Base-by-base conservation (phyloP, 2,888 invertebrate species). In the Ernsta delagoae region DNA sequence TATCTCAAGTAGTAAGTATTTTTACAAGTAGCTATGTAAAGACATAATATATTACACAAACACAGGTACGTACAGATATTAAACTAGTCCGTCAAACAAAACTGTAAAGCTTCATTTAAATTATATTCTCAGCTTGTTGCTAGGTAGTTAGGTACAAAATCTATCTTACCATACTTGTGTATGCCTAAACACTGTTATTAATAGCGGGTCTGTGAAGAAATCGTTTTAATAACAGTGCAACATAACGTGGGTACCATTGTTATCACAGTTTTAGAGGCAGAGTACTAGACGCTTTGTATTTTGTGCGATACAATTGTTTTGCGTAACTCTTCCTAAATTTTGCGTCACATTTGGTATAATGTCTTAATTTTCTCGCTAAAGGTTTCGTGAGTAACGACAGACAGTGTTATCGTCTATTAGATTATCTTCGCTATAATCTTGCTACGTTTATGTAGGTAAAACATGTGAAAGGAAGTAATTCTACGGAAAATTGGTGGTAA, bases 241-340 rank as follows among this genome's bases (percentile, higher is more conserved):
- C 54, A 31, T 7, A 54, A 34, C 31, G 54, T 54, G 54, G 54
- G 54, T 53, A 54, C 54, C 54, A 54, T 54, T 54, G 31, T 54
- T 24, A 54, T 54, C 54, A n/a, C 8, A 16, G 31, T 54, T 34
- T 24, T 54, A 54, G 12, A 54, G 54, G 9, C 11, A 54, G 8
- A 8, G 9, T 24, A 9, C 24, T 53, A 53, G 53, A 54, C 54
- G 54, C 9, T 54, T 31, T 16, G 12, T 31, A 54, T n/a, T n/a
- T n/a, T n/a, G n/a, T n/a, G n/a, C 34, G 34, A 34, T 4, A 54
- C 54, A 54, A 54, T 54, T 54, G 54, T 11, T 50, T 54, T 54
- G 54, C 54, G 54, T 54, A 54, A 57, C 8, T 12, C 34, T 57
- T 57, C 36, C 39, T 12, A 57, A 36, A 34, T 36, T 34, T 34